A percentile compares a stretch with the other conserved stretches of the same genome.
phyloP scores from a whole-genome alignment of 2,888 invertebrate species.

The Hirudinaria manillensis region DNA sequence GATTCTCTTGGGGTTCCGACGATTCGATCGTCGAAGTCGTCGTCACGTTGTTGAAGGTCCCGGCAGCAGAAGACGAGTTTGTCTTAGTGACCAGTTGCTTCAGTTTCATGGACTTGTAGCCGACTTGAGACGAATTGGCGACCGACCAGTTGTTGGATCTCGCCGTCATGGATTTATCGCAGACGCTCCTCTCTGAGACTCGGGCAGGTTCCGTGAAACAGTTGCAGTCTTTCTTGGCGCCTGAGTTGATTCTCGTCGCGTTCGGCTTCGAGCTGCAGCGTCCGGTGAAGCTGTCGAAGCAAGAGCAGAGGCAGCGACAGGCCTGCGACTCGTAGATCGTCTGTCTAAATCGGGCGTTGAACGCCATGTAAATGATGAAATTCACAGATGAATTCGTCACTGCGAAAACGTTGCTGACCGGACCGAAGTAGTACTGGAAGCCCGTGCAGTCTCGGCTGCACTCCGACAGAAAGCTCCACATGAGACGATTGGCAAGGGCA shows the following conservation, averaged over 20 bases:
- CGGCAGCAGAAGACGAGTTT: neutral
- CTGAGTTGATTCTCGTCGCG: neutral
- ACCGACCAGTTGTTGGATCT: neutral
- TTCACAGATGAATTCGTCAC: slow-evolving; percentile 40
- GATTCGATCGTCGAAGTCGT: neutral
- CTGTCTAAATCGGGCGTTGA: slow-evolving; percentile 41
- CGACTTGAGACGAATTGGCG: neutral
- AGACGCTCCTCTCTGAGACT: neutral
- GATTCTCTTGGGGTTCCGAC: neutral
- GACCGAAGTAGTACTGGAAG: slow-evolving; percentile 40
- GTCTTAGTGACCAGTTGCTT: neutral
- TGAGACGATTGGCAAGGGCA: slow-evolving; percentile 40
- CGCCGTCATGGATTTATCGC: neutral
- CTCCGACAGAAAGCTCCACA: slow-evolving; percentile 38
- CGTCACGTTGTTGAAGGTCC: neutral
- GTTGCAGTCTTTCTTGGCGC: neutral
- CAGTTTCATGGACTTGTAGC: slow-evolving; percentile 1
- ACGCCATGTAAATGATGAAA: slow-evolving; percentile 41
- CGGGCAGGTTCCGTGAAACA: neutral
- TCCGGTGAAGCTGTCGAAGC: neutral
- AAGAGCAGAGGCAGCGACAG: neutral
- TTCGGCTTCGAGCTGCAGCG: neutral
- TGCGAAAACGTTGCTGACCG: slow-evolving; percentile 39
- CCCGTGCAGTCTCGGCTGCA: slow-evolving; percentile 37
- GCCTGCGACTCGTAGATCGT: slow-evolving; percentile 34